phyloP scores from a whole-genome alignment of 2,888 invertebrate genomes.

The Anaspis maculata region DNA sequence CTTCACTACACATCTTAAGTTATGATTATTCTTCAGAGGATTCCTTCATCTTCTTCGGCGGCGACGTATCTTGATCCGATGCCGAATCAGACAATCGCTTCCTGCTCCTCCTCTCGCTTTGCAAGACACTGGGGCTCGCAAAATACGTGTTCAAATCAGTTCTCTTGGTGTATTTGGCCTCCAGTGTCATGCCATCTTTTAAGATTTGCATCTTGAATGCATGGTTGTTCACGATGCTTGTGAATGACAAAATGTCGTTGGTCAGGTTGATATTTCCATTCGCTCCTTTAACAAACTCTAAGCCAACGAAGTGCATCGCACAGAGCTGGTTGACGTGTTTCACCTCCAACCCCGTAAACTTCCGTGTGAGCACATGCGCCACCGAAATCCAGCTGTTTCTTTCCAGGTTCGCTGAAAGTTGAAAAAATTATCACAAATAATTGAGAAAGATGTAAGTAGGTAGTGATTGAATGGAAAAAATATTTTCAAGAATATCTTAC shows the following conservation, averaged over 20 bases:
- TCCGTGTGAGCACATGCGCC: constrained; percentile 93
- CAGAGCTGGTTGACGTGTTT: constrained; percentile 51
- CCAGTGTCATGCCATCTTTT: constrained; percentile 69
- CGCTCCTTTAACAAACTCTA: constrained; percentile 82
- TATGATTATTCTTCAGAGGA: no score
- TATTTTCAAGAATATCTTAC: no score
- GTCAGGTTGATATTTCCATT: constrained; percentile 90
- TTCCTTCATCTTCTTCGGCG: constrained; percentile 27
- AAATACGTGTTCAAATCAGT: constrained; percentile 69
- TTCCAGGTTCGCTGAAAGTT: constrained; percentile 65
- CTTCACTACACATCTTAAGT: no score
- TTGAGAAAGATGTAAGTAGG: no score
- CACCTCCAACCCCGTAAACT: constrained; percentile 53
- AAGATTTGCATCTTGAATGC: constrained; percentile 62
- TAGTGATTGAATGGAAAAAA: no score
- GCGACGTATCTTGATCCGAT: background rate
- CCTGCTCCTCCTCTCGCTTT: constrained; percentile 62
- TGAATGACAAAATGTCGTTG: constrained; percentile 84
- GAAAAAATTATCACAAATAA: no score
- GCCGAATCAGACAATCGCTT: constrained; percentile 27
- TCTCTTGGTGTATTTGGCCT: constrained; percentile 81
- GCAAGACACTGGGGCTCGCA: constrained; percentile 58
- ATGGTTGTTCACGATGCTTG: constrained; percentile 74
- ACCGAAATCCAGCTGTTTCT: constrained; percentile 83
- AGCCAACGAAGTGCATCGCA: constrained; percentile 97